Evolutionary conservation across 2,113 vertebrate genomes (phyloP).

Genomic region (Suricata suricatta): DNA sequence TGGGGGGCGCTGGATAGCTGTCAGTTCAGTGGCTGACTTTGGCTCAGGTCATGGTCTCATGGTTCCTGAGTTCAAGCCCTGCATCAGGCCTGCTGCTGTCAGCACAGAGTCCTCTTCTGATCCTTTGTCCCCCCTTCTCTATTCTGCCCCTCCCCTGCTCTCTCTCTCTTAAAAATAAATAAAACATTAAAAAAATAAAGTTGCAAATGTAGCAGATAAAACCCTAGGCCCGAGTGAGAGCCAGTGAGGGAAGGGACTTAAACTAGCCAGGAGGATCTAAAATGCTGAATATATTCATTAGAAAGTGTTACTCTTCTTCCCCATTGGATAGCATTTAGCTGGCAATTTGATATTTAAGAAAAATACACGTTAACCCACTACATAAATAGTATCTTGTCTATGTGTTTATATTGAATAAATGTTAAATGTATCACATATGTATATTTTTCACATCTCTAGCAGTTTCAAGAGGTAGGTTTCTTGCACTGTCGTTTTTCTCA

Average conservation of each 20-base stretch:
- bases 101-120: too few relatives aligned
- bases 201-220: conserved; percentile 50
- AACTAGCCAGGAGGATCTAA: not conserved
- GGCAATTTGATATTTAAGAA: not conserved
- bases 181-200: not conserved
- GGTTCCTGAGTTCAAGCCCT: too few relatives aligned
- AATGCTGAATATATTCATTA: not conserved
- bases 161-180: too few relatives aligned
- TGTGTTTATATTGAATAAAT: not conserved
- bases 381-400: not conserved
- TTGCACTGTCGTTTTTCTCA: not conserved
- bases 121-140: too few relatives aligned
- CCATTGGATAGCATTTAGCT: not conserved
- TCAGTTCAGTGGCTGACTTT: too few relatives aligned
- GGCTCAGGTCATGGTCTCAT: too few relatives aligned
- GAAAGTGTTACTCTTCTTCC: not conserved
- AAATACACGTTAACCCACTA: not conserved
- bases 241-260: not conserved
- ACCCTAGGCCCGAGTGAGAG: not conserved
- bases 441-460: not conserved
- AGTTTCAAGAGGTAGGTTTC: not conserved
- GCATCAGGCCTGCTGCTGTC: too few relatives aligned
- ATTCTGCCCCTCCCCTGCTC: too few relatives aligned
- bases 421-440: not conserved
- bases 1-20: not conserved